Base-by-base conservation (phyloP, 2,888 invertebrate species). In the Melipona bicolor region DNA sequence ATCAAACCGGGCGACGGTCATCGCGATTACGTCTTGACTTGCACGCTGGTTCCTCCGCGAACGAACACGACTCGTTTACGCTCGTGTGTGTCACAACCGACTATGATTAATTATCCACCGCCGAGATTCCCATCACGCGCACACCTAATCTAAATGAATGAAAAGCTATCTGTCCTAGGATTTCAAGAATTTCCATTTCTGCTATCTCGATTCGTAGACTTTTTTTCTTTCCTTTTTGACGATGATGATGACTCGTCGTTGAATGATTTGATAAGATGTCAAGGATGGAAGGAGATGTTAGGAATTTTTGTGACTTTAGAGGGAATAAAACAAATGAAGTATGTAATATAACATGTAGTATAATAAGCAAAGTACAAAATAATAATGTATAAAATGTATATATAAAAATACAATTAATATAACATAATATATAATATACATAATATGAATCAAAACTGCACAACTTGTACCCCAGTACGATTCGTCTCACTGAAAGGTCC, bases 71-170 rank as follows among this genome's bases (percentile, higher is more conserved):
- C 62, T 77, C 64, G 59, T 50, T 80, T 79, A 13, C 54, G 19
- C 32, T 24, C 59, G 24, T n/a, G 59, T 19, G 68, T 19, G 59
- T 19, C 61, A 24, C 50, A 73, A 67, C 69, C 54, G 54, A 80
- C 68, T 54, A 80, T 80, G 81, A 81, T 81, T 81, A 81, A 81
- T 73, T 81, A 69, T 54, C 56, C 6, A 32, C 24, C 0, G 3
- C 13, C 32, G 24, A 67, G 72, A 81, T 80, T 81, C 73, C 81
- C 68, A 80, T 81, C 81, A 73, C 62, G 13, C 54, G 49, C 50
- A 62, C 62, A 32, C 61, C 43, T 50, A 54, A 36, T 36, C 36
- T 9, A 6, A 36, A 36, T 6, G 36, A 32, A 36, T 5, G 36
- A 36, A 9, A 36, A 36, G 36, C 36, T 65, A 32, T 11, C 32